These are phyloP conservation scores for Andrena marginata DNA, from an alignment of 2,888 invertebrate genomes.

Conservation along the genomic window DNA sequence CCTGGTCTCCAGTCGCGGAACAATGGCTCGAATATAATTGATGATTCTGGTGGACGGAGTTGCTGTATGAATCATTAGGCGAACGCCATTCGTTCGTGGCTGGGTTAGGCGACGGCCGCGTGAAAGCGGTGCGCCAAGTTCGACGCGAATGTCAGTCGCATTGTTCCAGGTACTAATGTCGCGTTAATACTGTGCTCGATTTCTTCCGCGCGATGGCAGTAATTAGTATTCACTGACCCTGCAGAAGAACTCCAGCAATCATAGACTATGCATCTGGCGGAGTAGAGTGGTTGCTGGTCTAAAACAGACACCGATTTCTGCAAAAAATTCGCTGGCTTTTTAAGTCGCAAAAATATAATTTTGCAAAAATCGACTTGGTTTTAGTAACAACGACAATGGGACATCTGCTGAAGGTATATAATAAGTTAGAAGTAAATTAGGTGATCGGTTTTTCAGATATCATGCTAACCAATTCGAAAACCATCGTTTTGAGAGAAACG, in stretches of 20 bases:
- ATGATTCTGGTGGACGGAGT: conserved; percentile 53
- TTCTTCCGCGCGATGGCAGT: neutral
- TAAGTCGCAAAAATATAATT: too few species aligned
- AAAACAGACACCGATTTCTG: too few species aligned
- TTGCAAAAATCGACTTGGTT: too few species aligned
- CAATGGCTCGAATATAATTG: conserved; percentile 67
- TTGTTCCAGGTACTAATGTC: conserved; percentile 30
- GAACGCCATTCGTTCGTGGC: conserved; percentile 35
- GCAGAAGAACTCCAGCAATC: neutral
- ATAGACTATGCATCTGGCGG: neutral
- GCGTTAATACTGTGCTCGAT: conserved; percentile 1
- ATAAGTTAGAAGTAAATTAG: too few species aligned
- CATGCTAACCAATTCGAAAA: too few species aligned
- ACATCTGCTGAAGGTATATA: too few species aligned
- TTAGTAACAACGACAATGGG: too few species aligned
- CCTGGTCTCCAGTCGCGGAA: conserved; percentile 52
- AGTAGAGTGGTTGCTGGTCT: too few species aligned
- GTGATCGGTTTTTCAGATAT: too few species aligned
- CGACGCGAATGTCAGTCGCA: conserved; percentile 46
- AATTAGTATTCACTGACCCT: conserved; percentile 29
- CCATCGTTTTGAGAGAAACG: too few species aligned
- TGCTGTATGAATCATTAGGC: conserved; percentile 60
- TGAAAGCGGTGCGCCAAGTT: conserved; percentile 49
- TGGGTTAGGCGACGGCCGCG: conserved; percentile 50
- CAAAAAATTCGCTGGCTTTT: too few species aligned